phyloP scores from a whole-genome alignment of 2,888 invertebrate species.

The Apamea monoglypha region DNA sequence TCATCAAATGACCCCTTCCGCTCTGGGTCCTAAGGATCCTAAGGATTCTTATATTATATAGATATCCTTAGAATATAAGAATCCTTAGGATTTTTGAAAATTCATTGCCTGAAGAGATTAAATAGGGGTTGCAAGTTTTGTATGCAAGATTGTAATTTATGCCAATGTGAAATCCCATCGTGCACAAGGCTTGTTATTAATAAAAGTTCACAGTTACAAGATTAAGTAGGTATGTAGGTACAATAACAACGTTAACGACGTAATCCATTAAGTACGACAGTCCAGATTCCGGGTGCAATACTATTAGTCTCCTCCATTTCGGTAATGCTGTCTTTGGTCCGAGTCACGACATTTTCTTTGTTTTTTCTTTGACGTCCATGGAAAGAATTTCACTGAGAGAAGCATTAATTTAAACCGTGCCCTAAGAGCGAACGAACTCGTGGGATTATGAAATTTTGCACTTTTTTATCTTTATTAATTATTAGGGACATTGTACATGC shows the following conservation, averaged over 20 bases:
- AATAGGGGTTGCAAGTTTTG: not conserved
- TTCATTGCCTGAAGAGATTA: not conserved
- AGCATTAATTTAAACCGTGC: conserved; percentile 37
- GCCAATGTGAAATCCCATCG: not conserved
- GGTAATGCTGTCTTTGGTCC: conserved; percentile 58
- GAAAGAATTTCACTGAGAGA: conserved; percentile 36
- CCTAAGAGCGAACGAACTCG: conserved; percentile 7
- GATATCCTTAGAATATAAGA: no score
- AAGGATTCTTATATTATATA: no score
- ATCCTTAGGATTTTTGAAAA: not conserved
- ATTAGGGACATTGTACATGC: no score
- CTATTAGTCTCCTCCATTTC: conserved; percentile 50
- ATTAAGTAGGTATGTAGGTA: not conserved
- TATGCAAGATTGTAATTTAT: not conserved
- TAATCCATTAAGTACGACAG: conserved; percentile 23
- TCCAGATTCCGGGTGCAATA: conserved; percentile 41
- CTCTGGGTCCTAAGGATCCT: no score
- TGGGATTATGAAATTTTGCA: not conserved
- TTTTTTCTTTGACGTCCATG: conserved; percentile 50
- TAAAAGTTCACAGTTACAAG: not conserved
- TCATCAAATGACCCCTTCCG: no score
- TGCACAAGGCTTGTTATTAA: not conserved
- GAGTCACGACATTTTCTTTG: conserved; percentile 36
- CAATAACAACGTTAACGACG: not conserved
- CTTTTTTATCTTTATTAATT: no score